Evolutionary conservation across 2,888 invertebrate species (phyloP).

Genomic region (Aspidiotus rigidus): DNA sequence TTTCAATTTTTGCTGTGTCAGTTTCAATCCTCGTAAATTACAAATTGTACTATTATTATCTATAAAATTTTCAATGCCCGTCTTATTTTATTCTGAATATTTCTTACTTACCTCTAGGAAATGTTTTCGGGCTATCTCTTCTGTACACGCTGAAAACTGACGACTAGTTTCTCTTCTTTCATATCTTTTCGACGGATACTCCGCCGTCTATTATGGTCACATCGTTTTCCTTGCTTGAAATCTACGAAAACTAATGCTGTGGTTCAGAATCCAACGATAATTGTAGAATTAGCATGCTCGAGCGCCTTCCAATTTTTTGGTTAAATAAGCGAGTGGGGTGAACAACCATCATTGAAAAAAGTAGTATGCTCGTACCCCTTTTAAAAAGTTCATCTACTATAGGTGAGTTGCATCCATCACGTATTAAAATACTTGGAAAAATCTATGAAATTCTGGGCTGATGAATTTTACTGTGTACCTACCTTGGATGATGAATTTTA

Average conservation of each 20-base stretch:
- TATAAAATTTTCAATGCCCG: neutral
- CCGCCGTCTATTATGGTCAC: conserved; percentile 3
- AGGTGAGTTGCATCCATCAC: too few relatives aligned
- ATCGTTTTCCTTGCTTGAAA: neutral
- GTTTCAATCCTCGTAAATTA: neutral
- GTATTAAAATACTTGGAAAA: too few relatives aligned
- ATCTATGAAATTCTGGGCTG: too few relatives aligned
- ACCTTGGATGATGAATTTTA: too few relatives aligned
- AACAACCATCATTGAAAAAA: too few relatives aligned
- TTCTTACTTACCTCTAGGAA: conserved; percentile 1
- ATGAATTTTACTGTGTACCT: too few relatives aligned
- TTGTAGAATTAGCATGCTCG: too few relatives aligned
- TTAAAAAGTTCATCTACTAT: too few relatives aligned
- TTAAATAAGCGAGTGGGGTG: too few relatives aligned
- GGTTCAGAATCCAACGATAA: conserved; percentile 2
- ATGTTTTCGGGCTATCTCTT: neutral
- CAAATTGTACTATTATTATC: conserved; percentile 1
- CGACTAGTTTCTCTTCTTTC: conserved; percentile 2
- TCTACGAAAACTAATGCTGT: conserved; percentile 1
- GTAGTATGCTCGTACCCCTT: too few relatives aligned
- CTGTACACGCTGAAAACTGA: neutral
- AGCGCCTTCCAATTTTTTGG: too few relatives aligned
- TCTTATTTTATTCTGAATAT: conserved; percentile 1
- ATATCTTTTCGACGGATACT: conserved; percentile 1
- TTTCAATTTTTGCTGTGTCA: neutral